Base-by-base conservation (phyloP, 2,113 vertebrate genomes). In the Tor tambroides region DNA sequence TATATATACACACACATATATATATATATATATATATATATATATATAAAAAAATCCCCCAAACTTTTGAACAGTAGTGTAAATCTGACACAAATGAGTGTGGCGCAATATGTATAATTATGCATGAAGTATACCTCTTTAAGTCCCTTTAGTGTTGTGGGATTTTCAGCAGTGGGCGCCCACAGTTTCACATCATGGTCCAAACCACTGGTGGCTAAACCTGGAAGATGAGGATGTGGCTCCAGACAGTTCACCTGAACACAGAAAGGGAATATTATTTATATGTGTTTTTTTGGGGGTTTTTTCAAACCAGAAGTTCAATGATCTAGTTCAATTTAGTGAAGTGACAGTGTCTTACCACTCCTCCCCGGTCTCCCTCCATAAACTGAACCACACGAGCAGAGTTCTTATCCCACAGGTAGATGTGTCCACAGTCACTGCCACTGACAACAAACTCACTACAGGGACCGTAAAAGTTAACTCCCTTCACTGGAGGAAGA, bases 101-200 rank as follows among this genome's bases (percentile, higher is more conserved):
- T 43, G 43, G 10, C 15, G 9, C 49, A 51, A 51, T 51, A 51
- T 17, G 49, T 51, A 19, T 19, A 51, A 17, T 14, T 3, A n/a
- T 49, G 46, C 14, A 11, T 46, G 43, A 54, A 54, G 15, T 5
- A 19, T 54, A 98, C 98, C 88, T 98, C 97, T 90, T 97, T 97
- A 0, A 99, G 94, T 26, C 96, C 97, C 0, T 95, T 93, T 32
- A 98, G 95, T 78, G 94, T 94, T 0, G 97, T 97, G 76, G 96
- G 96, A 14, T 72, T 92, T 89, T 98, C 96, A 0, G 97, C 96
- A 0, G 97, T 99, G 26, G 98, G 97, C 0, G 97, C 96, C 97
- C 98, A 99, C 86, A 99, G 96, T 92, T 99, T 98, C 82, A 99
- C 96, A 14, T 98, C 97, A 2, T 98, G 96, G 89, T 99, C 98